phyloP scores from a whole-genome alignment of 2,113 vertebrate species.

The Sander vitreus region DNA sequence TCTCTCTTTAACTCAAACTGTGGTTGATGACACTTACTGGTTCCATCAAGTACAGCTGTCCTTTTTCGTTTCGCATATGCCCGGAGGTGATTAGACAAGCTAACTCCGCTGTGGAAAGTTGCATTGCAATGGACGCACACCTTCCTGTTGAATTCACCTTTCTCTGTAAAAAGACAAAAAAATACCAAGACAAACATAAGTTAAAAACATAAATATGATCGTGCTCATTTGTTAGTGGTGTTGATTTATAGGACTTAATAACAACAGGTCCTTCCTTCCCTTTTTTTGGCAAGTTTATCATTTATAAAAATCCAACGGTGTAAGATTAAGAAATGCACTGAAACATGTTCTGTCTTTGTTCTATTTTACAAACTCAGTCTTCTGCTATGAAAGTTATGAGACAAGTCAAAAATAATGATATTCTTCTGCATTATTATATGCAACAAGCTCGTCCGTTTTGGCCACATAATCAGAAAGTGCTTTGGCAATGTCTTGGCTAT shows the following conservation, averaged over 20 bases:
- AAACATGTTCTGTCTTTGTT: not conserved
- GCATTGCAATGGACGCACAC: constrained; percentile 94
- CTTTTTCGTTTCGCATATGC: constrained; percentile 95
- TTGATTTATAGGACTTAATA: not conserved
- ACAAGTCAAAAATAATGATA: not conserved
- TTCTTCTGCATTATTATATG: not conserved
- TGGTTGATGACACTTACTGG: constrained; percentile 88
- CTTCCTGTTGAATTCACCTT: constrained; percentile 87
- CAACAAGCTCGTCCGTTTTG: not conserved
- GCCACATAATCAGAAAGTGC: too few relatives aligned
- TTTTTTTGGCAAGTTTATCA: not conserved
- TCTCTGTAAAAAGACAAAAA: constrained; percentile 85
- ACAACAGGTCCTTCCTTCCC: not conserved
- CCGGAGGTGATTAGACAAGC: constrained; percentile 95
- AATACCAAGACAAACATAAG: not conserved
- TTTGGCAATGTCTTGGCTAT: constrained; percentile 3
- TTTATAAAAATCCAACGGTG: not conserved
- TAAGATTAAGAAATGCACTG: not conserved
- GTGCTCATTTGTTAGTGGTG: not conserved
- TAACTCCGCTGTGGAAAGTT: constrained; percentile 95
- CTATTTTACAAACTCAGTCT: not conserved
- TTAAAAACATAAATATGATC: not conserved
- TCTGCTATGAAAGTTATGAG: not conserved
- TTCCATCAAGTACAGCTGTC: constrained; percentile 92
- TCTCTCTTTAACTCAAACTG: not conserved